Evolutionary conservation across 2,888 invertebrate genomes (phyloP), one percentile per base, ranked within the genome.

Genomic region (Hydriomena furcata): DNA sequence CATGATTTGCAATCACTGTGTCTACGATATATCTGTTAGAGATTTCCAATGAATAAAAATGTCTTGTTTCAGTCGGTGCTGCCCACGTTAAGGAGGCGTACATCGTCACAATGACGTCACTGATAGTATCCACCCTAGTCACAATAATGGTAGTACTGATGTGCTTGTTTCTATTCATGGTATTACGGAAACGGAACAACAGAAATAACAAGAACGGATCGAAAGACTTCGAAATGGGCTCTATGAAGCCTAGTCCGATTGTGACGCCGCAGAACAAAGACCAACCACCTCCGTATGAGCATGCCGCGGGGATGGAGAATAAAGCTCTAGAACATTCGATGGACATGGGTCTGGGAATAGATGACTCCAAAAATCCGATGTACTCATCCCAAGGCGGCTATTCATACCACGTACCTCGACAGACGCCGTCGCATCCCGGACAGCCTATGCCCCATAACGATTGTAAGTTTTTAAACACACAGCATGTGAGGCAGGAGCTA

Each of bases 181-280:
- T 97, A 73, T 96, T 96, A 91, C 97, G 97, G 74, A 94, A 95
- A 53, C 96, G 97, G 82, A 95, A 95, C 68, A 93, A 95, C 53
- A 94, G 94, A 71, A 95, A 95, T 72, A 93, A 93, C 65, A 96
- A 97, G 81, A 94, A 96, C 59, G 94, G 94, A 63, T 93, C 95
- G 20, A 97, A 97, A 84, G 97, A 97, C 79, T 97, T 97, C 79
- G 97, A 97, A 88, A 95, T 96, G 95, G 96, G 97, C 74, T 94
- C 96, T 0, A 95, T 96, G 60, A 92, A 96, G 47, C 96, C 96
- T 1, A 52, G 52, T 10, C 95, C 96, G 36, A 94, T 96, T 80
- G 95, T 96, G 28, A 93, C 95, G n/a, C 95, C 95, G 57, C 96
- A 96, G 80, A 95, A 94, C 55, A 95, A 96, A 71, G 96, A 96